phyloP scores from a whole-genome alignment of 2,888 invertebrate species.

The Lithosia quadra region DNA sequence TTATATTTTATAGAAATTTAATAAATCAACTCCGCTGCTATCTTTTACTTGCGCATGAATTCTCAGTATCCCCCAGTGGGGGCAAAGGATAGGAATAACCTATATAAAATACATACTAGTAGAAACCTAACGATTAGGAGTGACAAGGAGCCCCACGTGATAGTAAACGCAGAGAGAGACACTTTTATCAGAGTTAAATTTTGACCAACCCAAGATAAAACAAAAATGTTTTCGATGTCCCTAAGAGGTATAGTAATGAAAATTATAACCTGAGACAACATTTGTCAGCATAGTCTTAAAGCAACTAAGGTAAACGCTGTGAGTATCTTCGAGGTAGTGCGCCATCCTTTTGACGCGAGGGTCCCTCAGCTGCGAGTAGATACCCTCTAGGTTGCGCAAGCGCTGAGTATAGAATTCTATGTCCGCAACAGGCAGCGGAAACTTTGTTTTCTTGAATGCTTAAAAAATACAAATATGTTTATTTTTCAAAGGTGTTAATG shows the following conservation, averaged over 20 bases:
- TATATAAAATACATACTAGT: too few relatives aligned
- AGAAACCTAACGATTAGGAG: too few relatives aligned
- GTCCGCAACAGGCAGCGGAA: conserved; percentile 91
- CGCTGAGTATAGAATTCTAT: conserved; percentile 93
- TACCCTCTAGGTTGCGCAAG: conserved; percentile 93
- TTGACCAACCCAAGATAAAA: neutral
- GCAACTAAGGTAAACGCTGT: conserved; percentile 92
- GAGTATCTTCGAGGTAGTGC: conserved; percentile 91
- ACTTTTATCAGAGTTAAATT: too few relatives aligned
- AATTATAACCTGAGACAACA: conserved; percentile 89
- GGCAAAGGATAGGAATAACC: too few relatives aligned
- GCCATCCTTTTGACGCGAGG: conserved; percentile 94
- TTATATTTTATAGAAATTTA: too few relatives aligned
- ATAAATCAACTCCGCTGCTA: too few relatives aligned
- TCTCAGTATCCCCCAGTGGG: too few relatives aligned
- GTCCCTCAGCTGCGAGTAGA: conserved; percentile 95
- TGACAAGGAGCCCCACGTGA: too few relatives aligned
- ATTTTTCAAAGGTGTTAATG: neutral
- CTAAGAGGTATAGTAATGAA: neutral
- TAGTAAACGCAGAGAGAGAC: too few relatives aligned
- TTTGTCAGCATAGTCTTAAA: conserved; percentile 93
- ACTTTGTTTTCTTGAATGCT: conserved; percentile 89
- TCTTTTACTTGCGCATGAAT: too few relatives aligned
- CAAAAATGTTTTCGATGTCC: neutral
- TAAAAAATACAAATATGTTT: conserved; percentile 12